Base-by-base conservation (phyloP, 2,888 invertebrate genomes). In the Tenodera sinensis region DNA sequence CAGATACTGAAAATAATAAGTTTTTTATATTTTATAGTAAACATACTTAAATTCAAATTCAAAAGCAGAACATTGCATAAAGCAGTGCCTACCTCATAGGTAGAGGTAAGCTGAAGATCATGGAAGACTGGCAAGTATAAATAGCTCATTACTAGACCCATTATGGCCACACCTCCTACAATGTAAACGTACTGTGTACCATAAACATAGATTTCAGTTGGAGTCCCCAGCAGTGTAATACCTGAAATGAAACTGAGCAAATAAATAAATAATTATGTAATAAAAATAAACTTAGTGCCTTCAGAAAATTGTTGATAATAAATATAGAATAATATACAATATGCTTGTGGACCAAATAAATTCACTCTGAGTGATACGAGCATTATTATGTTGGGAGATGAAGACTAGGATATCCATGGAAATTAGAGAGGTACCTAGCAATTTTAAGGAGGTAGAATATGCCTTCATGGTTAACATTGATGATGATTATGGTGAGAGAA, bases 191-290 rank as follows among this genome's bases (percentile, higher is more conserved):
- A 98, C 92, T 97, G 96, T 7, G 96, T 96, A 3, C 98, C 98
- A 91, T 97, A 96, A 91, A 97, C 96, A 92, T 97, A 97, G 25
- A 97, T 95, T 93, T 97, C 97, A 0, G 97, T 97, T 0, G 97
- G 97, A 14, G 96, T 95, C 4, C 97, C 97, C 89, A 97, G 93
- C 71, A 97, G 93, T 0, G 97, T 97, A 91, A 97, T 97, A 2
- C 97, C 97, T 25, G 97, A 97, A 89, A 97, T 95, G 90, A 96
- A 97, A 93, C 97, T 96, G 92, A 90, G 92, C 92, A 83, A 71
- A 71, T 20, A 71, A 71, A 71, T 83, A 15, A 28, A 15, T 30
- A 14, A 15, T 28, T 28, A 83, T 15, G 15, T 83, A 28, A 15
- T 15, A 28, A 83, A 83, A 83, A 83, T 28, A 83, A 83, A n/a